Percentiles rank a stretch among this genome's conserved stretches.
Evolutionary conservation across 2,888 invertebrate species (phyloP).

Genomic region (Vannuccia rotundouncinata): DNA sequence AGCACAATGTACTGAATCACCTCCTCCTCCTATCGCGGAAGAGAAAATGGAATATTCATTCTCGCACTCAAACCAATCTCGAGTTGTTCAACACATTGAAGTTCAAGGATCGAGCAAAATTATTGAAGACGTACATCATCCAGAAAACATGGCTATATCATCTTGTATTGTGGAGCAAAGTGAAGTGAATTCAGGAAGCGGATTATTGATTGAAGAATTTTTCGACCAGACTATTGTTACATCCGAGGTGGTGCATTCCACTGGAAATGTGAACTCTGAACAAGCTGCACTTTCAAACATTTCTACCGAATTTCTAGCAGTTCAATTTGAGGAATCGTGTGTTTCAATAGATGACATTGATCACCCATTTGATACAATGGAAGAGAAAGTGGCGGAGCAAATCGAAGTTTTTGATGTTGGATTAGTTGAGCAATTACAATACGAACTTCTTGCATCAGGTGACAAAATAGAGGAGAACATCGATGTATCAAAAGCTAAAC

Average conservation of each 20-base stretch:
- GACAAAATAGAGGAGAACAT: no score
- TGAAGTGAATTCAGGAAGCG: not conserved
- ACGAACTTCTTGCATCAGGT: not conserved
- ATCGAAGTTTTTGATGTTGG: not conserved
- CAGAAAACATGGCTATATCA: not conserved
- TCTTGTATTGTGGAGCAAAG: not conserved
- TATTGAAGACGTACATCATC: not conserved
- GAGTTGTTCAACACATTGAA: not conserved
- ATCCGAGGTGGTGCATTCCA: not conserved
- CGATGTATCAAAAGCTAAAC: no score
- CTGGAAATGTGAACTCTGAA: not conserved
- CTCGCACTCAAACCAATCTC: not conserved
- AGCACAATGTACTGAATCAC: not conserved
- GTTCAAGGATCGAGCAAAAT: not conserved
- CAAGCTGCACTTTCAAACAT: not conserved
- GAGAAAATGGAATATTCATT: not conserved
- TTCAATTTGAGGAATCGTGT: constrained; percentile 8
- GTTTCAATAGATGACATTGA: not conserved
- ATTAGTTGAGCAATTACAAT: not conserved
- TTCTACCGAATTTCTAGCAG: not conserved
- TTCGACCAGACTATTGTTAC: not conserved
- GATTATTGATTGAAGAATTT: not conserved
- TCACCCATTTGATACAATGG: not conserved
- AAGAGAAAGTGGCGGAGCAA: not conserved
- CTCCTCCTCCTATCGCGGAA: not conserved